Base-by-base conservation (phyloP, 2,888 invertebrate species). In the Phortica okadai region DNA sequence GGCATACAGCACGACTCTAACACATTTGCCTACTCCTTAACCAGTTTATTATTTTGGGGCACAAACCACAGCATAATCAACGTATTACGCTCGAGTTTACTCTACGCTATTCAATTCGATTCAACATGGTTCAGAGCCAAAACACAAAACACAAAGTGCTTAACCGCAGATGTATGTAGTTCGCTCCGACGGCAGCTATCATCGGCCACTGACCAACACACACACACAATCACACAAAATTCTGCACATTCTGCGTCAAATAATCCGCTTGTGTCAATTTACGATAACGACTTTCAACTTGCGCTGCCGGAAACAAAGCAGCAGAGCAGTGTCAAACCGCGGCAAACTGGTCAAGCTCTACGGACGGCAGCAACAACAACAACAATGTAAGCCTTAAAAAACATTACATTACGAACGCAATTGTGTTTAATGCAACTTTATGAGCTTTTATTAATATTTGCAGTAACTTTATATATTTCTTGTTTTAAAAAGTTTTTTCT, bases 251-350 rank as follows among this genome's bases (percentile, higher is more conserved):
- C 50, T 14, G 45, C 21, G 69, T 45, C 67, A 69, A 69, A 69
- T 69, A 69, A 69, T 69, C 69, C 50, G 50, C 45, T 69, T 69
- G 69, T 69, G 69, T 69, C 44, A 69, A 69, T 69, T 69, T 69
- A 69, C 69, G 69, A 69, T 69, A 69, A 69, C 50, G 45, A 69
- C 25, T 69, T 69, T 45, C 16, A 42, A 25, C 21, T 50, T 4
- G 10, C 4, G 25, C 62, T 21, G 33, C 21, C 69, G 50, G 69
- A 69, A 50, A 25, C 50, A 16, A 11, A 16, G 45, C 21, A 21
- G 21, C 21, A 16, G 10, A 62, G 10, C 21, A 62, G 10, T 21
- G 21, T 11, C 10, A 25, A 50, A 50, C 50, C 50, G 6, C 8
- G 50, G 50, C 50, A 50, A 50, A 50, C 50, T 50, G 50, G 50